Conservation (phyloP, 2,797 vertebrate species). For the Buceros bicornis region DNA sequence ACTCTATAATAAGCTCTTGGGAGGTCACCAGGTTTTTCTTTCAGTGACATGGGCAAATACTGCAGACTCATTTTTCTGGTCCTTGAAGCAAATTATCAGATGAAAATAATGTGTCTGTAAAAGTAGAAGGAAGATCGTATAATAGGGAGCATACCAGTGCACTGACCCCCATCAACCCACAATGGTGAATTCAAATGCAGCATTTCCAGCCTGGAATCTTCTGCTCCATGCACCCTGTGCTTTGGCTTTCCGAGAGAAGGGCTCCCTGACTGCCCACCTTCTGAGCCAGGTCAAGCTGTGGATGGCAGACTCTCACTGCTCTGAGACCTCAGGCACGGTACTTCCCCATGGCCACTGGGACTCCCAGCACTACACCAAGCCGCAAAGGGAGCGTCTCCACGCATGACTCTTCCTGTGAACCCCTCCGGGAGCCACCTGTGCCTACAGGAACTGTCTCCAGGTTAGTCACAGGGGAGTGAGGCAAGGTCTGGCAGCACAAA, state of each 20-base stretch:
- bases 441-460: neutral
- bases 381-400: neutral
- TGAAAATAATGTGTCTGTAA: neutral
- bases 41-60: constrained; percentile 6
- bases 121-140: neutral
- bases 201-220: neutral
- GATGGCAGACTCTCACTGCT: neutral
- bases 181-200: neutral
- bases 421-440: neutral
- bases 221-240: neutral
- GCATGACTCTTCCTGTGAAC: fast-evolving
- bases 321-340: neutral
- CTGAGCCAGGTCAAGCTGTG: neutral
- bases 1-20: neutral
- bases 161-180: constrained; percentile 45
- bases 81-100: constrained; percentile 46
- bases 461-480: neutral
- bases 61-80: constrained; percentile 51
- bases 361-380: fast-evolving
- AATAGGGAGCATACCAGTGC: constrained; percentile 51
- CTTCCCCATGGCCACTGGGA: too few species aligned
- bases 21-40: constrained; percentile 35
- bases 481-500: neutral
- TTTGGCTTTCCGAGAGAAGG: fast-evolving
- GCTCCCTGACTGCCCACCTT: neutral